phyloP scores from a whole-genome alignment of 2,113 vertebrate genomes.

The Strix uralensis region DNA sequence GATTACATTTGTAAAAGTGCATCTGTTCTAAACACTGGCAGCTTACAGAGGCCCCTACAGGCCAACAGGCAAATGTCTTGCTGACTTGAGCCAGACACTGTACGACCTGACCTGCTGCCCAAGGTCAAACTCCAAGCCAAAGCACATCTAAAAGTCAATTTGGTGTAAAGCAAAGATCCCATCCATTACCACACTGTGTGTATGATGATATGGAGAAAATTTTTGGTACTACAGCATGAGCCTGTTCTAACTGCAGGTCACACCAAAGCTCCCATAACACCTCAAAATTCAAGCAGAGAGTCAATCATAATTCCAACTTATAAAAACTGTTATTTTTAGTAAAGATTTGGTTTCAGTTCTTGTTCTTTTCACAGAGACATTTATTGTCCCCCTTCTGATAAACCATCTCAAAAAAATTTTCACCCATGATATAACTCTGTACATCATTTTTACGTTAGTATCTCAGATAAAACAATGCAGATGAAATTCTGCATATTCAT shows the following conservation, averaged over 20 bases:
- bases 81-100: background rate
- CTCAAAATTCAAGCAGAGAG: background rate
- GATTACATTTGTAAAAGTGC: constrained; percentile 34
- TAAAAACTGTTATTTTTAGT: background rate
- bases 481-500: background rate
- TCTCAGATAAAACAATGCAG: background rate
- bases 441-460: background rate
- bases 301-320: background rate
- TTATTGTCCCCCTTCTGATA: background rate
- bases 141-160: background rate
- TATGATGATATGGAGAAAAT: background rate
- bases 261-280: background rate
- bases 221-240: background rate
- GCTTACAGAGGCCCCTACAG: background rate
- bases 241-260: background rate
- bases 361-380: background rate
- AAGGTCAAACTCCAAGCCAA: background rate
- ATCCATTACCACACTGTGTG: fast-evolving
- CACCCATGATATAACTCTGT: background rate
- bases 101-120: background rate
- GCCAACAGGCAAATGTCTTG: background rate
- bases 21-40: background rate
- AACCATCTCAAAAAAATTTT: background rate
- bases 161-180: background rate
- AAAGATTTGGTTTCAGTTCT: background rate